Evolutionary conservation across 92 coral and sea anemone species (phyloP), one percentile per base, ranked within the genome.

Genomic region (Porites rus): DNA sequence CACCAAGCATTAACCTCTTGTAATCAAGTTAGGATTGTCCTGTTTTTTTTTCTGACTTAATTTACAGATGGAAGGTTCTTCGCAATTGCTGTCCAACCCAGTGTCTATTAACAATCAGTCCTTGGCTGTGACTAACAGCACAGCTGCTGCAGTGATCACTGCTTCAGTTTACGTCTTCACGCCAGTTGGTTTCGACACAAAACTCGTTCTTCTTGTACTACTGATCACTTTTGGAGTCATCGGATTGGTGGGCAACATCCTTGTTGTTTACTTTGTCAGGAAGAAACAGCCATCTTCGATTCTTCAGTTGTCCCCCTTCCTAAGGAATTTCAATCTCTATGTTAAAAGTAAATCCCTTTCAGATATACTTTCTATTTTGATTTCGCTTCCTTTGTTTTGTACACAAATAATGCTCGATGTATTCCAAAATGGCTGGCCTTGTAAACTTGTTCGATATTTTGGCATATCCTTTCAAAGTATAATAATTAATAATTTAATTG

Each of bases 321-420:
- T 60, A 5, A 17, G 70, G 62, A 28, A 28, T 28, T 28, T 28
- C 31, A 28, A 28, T 28, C 31, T 28, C 31, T 28, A 28, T 28
- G 31, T 77, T 28, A 77, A 77, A 16, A 77, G 81, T 25, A 59
- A 59, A n/a, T 20, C 81, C 31, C 54, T 77, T 24, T 77, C 81
- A 61, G 81, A 77, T 63, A 18, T 61, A 8, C 18, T 77, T 61
- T 25, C 54, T 10, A 25, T 9, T 43, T 12, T 20, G 17, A 16
- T 77, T 16, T 62, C 71, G 8, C 22, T 77, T 38, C 81, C 81
- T 31, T 61, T 77, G 9, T 5, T 31, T n/a, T 61, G 69, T 18
- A 16, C 38, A 2, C 81, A 77, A 31, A 10, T 77, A 6, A 14
- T 19, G 31, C 31, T 28, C 31, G 31, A 28, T 28, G 31, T 28